Percentiles rank a stretch among this genome's conserved stretches.
phyloP scores from a whole-genome alignment of 1,140 invertebrate species.

The Microplitis demolitor region DNA sequence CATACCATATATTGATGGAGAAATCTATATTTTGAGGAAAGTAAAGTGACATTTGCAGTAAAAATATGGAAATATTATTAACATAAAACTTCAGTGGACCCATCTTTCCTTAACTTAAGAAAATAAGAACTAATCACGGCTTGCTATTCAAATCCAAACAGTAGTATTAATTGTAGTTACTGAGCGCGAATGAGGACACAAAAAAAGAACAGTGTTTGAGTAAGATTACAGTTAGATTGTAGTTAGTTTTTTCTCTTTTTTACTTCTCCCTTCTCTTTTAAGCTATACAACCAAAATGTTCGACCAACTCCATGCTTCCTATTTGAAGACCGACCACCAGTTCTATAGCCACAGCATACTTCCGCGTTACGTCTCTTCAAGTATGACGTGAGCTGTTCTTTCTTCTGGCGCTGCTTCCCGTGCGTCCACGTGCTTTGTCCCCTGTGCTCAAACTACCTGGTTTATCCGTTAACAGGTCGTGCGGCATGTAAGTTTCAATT shows the following conservation, averaged over 20 bases:
- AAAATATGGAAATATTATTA: no score
- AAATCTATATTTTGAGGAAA: no score
- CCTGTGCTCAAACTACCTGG: constrained; percentile 8
- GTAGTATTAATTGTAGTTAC: background rate
- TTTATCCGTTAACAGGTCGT: constrained; percentile 6
- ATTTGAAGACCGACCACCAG: constrained; percentile 12
- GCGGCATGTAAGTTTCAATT: constrained; percentile 11
- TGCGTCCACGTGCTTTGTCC: constrained; percentile 34
- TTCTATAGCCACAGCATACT: constrained; percentile 15
- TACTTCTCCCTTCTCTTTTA: constrained; percentile 5
- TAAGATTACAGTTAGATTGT: constrained; percentile 16
- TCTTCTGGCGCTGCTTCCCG: constrained; percentile 14
- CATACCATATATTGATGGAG: no score
- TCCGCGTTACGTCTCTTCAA: constrained; percentile 22
- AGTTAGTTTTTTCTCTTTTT: constrained; percentile 2
- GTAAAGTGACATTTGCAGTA: no score
- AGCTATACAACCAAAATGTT: background rate
- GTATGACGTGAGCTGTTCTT: constrained; percentile 20
- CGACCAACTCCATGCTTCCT: background rate
- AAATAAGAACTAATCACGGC: no score
- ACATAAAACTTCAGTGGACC: no score
- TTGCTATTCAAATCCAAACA: background rate
- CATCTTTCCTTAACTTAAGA: no score
- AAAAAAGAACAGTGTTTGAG: constrained; percentile 3
- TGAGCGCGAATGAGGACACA: constrained; percentile 14